Evolutionary conservation across 2,888 invertebrate genomes (phyloP), one percentile per base, ranked within the genome.

Genomic region (Acanthosepion esculentum): DNA sequence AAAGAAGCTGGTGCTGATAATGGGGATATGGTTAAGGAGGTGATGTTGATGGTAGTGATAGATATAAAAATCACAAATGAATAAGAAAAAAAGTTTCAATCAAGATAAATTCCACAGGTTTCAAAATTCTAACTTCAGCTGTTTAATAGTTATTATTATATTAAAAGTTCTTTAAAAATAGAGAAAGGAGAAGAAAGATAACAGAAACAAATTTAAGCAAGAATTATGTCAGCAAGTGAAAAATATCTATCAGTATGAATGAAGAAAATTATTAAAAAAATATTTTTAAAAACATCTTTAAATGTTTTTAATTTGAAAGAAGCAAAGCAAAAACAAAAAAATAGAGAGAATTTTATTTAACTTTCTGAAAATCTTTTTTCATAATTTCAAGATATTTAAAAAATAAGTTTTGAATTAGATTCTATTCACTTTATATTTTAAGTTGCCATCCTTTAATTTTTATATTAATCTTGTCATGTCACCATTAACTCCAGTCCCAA

Each of bases 381-480:
- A n/a, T 78, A n/a, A 78, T 78, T 78, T 33, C n/a, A 78, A 78
- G 78, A 78, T 64, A 15, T n/a, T 78, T n/a, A 78, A 78, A 78
- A 78, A 78, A 78, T 78, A 78, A 78, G 78, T 78, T 78, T 78
- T 78, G 78, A 78, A 78, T 78, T 78, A n/a, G 78, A n/a, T 78
- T 20, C 59, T 59, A 59, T 59, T 55, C 55, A 55, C 4, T 78
- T 78, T 33, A 78, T n/a, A 78, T n/a, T 78, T 78, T 12, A 78
- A n/a, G 78, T 78, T 78, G 78, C 78, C 78, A 78, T 78, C n/a
- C 78, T 78, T 59, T 59, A 23, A 59, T 59, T 23, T 59, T 78
- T 12, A n/a, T 15, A n/a, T n/a, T 78, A n/a, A 78, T 78, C 12
- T 78, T 78, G 18, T n/a, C 15, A 8, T 33, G 12, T n/a, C 5